phyloP scores from a whole-genome alignment of 1,140 invertebrate genomes.

The Reticulitermes speratus region DNA sequence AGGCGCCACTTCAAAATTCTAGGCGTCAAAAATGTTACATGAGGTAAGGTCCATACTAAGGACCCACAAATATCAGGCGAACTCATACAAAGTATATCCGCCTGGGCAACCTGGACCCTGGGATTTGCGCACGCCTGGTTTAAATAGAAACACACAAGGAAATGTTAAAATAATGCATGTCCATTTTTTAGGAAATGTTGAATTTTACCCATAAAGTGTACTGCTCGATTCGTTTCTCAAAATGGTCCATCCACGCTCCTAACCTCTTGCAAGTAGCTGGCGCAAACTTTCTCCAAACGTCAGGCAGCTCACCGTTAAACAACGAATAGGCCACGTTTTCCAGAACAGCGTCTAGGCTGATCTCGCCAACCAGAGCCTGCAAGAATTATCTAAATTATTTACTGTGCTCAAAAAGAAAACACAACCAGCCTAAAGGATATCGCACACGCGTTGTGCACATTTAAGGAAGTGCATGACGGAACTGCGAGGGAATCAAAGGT shows the following conservation, averaged over 20 bases:
- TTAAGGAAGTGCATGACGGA: too few relatives aligned
- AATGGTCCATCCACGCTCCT: conserved; percentile 85
- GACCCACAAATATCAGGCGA: too few relatives aligned
- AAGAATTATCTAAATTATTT: conserved; percentile 9
- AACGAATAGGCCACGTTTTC: conserved; percentile 79
- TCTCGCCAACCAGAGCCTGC: conserved; percentile 81
- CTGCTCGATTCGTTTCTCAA: conserved; percentile 66
- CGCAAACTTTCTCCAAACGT: conserved; percentile 75
- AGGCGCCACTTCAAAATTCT: too few relatives aligned
- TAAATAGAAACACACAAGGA: too few relatives aligned
- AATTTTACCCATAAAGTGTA: conserved; percentile 71
- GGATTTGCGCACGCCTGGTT: too few relatives aligned
- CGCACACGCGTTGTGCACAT: background rate
- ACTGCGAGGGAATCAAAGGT: background rate
- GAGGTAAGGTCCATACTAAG: too few relatives aligned
- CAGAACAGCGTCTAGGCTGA: conserved; percentile 81
- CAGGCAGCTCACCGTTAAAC: conserved; percentile 80
- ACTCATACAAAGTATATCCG: too few relatives aligned
- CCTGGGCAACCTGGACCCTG: too few relatives aligned
- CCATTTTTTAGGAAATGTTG: too few relatives aligned
- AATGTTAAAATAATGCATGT: too few relatives aligned
- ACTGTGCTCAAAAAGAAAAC: background rate
- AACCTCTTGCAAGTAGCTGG: conserved; percentile 83
- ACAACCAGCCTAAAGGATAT: background rate
- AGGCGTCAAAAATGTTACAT: too few relatives aligned